Conservation (phyloP, 2,113 vertebrate genomes). For the Suncus etruscus region DNA sequence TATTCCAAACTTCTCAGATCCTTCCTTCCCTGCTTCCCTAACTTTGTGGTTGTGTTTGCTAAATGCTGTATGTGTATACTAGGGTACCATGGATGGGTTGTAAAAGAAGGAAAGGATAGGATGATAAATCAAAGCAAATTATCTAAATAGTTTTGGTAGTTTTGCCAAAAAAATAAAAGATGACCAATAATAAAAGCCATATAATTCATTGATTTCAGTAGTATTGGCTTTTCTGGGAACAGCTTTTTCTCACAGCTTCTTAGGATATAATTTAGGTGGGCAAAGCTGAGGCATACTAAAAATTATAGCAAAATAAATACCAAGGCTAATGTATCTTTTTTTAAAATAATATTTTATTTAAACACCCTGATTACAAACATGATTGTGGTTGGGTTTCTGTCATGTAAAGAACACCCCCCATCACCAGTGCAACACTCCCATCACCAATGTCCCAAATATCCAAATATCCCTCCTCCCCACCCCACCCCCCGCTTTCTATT, state of each 20-base stretch:
- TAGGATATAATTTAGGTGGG: neutral
- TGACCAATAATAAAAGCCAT: slow-evolving; percentile 2
- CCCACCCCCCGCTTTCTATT: too few species aligned
- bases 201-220: slow-evolving; percentile 12
- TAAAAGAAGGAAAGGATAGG: neutral
- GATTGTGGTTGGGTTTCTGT: too few species aligned
- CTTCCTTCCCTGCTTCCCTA: neutral
- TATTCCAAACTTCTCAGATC: neutral
- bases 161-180: neutral
- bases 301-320: neutral
- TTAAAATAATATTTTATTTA: too few species aligned
- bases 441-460: too few species aligned
- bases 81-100: neutral
- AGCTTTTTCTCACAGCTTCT: neutral
- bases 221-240: neutral
- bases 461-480: too few species aligned
- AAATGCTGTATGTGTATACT: neutral
- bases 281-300: neutral
- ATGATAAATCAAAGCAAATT: slow-evolving; percentile 16
- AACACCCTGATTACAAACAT: too few species aligned
- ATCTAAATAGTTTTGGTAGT: neutral
- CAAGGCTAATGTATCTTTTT: neutral
- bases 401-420: too few species aligned
- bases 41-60: neutral
- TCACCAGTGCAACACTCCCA: too few species aligned